Evolutionary conservation across 2,888 invertebrate genomes (phyloP), one percentile per base, ranked within the genome.

Genomic region (Drosophila anomalata): DNA sequence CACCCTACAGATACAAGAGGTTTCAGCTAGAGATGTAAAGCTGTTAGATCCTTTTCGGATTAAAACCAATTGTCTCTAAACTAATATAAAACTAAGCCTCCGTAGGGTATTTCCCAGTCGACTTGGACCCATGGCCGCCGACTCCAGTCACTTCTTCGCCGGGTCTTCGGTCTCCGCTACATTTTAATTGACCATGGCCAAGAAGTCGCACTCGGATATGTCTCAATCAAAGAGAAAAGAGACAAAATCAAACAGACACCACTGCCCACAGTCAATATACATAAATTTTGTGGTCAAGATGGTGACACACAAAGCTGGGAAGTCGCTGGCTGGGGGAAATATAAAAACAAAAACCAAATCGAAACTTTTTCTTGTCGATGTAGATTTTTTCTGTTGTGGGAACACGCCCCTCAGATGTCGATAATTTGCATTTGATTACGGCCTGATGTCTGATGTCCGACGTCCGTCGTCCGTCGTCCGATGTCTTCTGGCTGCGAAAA

Each of bases 181-280:
- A 33, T 73, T 77, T 84, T 88, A 89, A 85, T 89, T 88, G 88
- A 88, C 72, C 79, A 75, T 86, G 75, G 85, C 80, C 72, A 89
- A 85, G 88, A 88, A 88, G 87, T 89, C 83, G 75, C 79, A 87
- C 87, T 88, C 78, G 74, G 83, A 87, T 87, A 81, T 87, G 82
- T 82, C 81, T 82, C 88, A 82, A 82, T 82, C 87, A 69, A 46
- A 36, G 11, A 6, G 20, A 41, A 81, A 73, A 60, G 56, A 57
- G 24, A 53, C 54, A 50, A 29, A 65, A 36, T 39, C 69, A 31
- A 24, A 78, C 17, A 42, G 80, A 77, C 68, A 77, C 85, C 58
- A 54, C 84, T 72, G 79, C 81, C 81, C 88, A 81, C 81, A 77
- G 84, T 69, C 86, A 83, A 81, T 86, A 77, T 79, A 86, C 80